Conservation (phyloP, 2,797 vertebrate genomes). For the Taeniopygia guttata region DNA sequence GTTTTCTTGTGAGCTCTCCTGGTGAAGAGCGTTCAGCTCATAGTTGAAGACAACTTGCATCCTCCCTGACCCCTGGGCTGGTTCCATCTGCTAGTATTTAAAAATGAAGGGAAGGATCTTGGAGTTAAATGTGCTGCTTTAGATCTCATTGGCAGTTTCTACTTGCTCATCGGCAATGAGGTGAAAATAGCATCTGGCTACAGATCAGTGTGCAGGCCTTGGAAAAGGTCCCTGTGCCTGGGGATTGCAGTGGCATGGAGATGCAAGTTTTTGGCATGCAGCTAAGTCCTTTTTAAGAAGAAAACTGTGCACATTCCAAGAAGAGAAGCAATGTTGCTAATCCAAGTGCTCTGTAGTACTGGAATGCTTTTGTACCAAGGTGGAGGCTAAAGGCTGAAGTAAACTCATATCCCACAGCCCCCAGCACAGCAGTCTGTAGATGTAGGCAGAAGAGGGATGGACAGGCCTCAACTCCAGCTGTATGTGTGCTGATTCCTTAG, state of each 20-base stretch:
- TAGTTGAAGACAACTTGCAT: accelerated
- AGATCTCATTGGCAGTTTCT: neutral
- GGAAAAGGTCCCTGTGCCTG: neutral
- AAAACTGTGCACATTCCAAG: neutral
- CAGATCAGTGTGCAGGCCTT: neutral
- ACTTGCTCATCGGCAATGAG: neutral
- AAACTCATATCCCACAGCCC: neutral
- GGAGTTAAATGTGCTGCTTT: neutral
- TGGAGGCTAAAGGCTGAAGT: neutral
- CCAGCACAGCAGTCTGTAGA: neutral
- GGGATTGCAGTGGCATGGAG: neutral
- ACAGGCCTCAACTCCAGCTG: neutral
- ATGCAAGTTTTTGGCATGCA: neutral
- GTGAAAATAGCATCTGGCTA: neutral
- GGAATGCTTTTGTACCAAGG: neutral
- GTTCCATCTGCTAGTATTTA: neutral
- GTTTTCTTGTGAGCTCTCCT: neutral
- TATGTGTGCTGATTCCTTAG: neutral
- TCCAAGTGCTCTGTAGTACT: neutral
- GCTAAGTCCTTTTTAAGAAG: neutral
- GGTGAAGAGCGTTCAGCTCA: neutral
- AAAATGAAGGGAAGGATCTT: neutral
- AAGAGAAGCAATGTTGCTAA: neutral
- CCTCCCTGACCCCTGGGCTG: neutral
- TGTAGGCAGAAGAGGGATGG: neutral